A percentile compares a stretch with the other conserved stretches of the same genome.
Conservation (phyloP, 1,140 invertebrate genomes). For the Helicoverpa armigera region DNA sequence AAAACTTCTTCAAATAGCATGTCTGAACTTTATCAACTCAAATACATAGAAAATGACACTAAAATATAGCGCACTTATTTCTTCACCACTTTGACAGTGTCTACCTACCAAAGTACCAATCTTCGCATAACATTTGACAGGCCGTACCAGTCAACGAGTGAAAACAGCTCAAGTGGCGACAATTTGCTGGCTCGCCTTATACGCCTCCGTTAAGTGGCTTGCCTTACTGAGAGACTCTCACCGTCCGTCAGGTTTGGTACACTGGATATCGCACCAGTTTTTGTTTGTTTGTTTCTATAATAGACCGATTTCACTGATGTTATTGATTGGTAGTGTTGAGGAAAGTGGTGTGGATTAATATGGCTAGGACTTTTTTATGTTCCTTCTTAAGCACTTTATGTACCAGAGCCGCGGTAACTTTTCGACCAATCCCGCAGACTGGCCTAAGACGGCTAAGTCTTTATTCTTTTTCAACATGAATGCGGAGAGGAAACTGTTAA, state of each 20-base stretch:
- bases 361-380: too few species aligned
- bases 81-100: too few species aligned
- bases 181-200: slow-evolving; percentile 59
- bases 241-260: slow-evolving; percentile 35
- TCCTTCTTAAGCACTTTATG: too few species aligned
- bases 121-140: slow-evolving; percentile 1
- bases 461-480: too few species aligned
- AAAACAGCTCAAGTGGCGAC: slow-evolving; percentile 58
- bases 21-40: background rate
- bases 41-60: too few species aligned
- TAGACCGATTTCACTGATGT: slow-evolving; percentile 24
- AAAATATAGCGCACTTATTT: too few species aligned
- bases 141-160: slow-evolving; percentile 39
- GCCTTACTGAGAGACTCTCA: slow-evolving; percentile 60
- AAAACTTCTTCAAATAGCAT: too few species aligned
- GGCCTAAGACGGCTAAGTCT: too few species aligned
- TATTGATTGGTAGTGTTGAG: background rate
- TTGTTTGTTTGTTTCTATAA: slow-evolving; percentile 33
- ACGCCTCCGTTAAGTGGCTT: slow-evolving; percentile 49
- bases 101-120: background rate
- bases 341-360: background rate
- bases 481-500: too few species aligned
- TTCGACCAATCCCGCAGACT: too few species aligned
- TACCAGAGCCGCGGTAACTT: too few species aligned
- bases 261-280: slow-evolving; percentile 27